A percentile compares a stretch with the other conserved stretches of the same genome.
Evolutionary conservation across 2,797 vertebrate species (phyloP).

Genomic region (Takifugu rubripes): DNA sequence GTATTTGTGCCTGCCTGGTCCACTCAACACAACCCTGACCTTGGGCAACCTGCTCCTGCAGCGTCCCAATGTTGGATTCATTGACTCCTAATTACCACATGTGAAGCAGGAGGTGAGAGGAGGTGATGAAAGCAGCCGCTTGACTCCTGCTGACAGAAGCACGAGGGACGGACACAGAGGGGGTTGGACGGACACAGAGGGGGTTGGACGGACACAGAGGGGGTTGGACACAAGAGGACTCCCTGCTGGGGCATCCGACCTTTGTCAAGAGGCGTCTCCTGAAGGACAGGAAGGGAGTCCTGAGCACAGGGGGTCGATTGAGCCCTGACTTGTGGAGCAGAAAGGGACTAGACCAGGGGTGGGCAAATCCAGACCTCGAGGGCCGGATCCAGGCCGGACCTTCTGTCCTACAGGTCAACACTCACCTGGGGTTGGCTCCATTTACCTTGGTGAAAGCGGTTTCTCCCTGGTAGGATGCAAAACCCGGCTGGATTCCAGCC

Average conservation of each 20-base stretch:
- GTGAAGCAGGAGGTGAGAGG: conserved; percentile 1
- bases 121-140: conserved; percentile 40
- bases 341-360: neutral
- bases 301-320: conserved; percentile 35
- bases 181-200: conserved; percentile 10
- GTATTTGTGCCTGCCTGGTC: neutral
- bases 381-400: too few relatives aligned
- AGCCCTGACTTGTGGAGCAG: conserved; percentile 62
- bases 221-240: conserved; percentile 30
- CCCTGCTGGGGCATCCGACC: conserved; percentile 40
- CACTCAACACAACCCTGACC: conserved; percentile 20
- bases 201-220: conserved; percentile 22
- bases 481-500: too few relatives aligned
- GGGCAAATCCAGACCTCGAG: too few relatives aligned
- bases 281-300: conserved; percentile 24
- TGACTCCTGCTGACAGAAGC: conserved; percentile 26
- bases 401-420: too few relatives aligned
- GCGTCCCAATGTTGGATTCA: conserved; percentile 47
- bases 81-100: conserved; percentile 46
- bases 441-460: too few relatives aligned
- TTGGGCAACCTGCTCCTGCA: conserved; percentile 37
- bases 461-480: too few relatives aligned
- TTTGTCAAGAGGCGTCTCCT: conserved; percentile 24
- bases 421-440: too few relatives aligned
- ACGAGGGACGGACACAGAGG: neutral